Evolutionary conservation across 2,113 vertebrate species (phyloP).

Genomic region (Alouatta palliata): DNA sequence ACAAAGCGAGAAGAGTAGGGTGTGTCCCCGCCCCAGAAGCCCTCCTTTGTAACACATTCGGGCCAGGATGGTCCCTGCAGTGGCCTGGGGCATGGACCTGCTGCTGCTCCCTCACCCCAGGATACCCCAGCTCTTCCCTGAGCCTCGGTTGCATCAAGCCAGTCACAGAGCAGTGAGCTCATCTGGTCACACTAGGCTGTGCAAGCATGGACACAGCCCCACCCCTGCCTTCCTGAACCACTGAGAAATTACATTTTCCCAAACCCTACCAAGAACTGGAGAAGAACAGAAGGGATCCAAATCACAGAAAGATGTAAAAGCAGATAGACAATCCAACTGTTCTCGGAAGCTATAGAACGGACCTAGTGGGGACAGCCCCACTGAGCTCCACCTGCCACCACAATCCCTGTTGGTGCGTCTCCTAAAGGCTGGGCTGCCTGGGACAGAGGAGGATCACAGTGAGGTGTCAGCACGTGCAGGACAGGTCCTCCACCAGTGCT

Average conservation of each 20-base stretch:
- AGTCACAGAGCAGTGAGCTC: not conserved
- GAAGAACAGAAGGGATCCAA: not conserved
- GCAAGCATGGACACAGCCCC: not conserved
- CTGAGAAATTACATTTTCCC: rapidly evolving
- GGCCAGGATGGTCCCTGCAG: not conserved
- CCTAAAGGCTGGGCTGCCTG: not conserved
- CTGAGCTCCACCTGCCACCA: too few relatives aligned
- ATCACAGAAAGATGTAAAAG: not conserved
- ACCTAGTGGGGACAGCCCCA: too few relatives aligned
- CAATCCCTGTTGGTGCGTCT: too few relatives aligned
- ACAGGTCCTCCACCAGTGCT: not conserved
- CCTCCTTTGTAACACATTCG: rapidly evolving
- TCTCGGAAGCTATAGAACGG: not conserved
- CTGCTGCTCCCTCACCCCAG: not conserved
- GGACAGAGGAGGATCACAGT: not conserved
- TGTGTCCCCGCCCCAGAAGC: rapidly evolving
- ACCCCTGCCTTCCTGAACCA: not conserved
- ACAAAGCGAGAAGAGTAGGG: rapidly evolving
- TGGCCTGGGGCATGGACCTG: rapidly evolving
- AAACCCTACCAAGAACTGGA: rapidly evolving
- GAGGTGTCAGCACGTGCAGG: not conserved
- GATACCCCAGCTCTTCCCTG: not conserved
- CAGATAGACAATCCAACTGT: rapidly evolving
- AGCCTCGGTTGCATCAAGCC: rapidly evolving
- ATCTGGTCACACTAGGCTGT: not conserved